Percentiles rank a stretch among this genome's conserved stretches.
phyloP scores from a whole-genome alignment of 2,888 invertebrate genomes.

The Neoscelio sp. region DNA sequence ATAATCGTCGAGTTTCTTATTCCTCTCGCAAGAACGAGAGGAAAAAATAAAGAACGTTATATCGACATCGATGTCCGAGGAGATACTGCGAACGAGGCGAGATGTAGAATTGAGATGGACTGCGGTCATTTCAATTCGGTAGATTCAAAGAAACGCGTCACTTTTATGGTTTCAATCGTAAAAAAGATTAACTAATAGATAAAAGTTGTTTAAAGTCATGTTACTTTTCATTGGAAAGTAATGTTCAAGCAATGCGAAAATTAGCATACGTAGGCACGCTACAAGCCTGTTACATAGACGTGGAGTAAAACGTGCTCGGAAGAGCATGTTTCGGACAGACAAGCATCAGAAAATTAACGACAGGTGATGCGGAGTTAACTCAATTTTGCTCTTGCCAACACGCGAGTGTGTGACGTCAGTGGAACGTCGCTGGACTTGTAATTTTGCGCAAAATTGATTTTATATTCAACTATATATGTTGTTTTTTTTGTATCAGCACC shows the following conservation, averaged over 20 bases:
- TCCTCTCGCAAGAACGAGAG: background rate
- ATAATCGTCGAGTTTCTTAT: background rate
- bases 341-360: conserved; percentile 77
- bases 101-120: background rate
- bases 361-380: conserved; percentile 71
- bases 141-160: conserved; percentile 40
- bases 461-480: background rate
- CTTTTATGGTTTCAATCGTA: background rate
- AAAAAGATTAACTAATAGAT: conserved; percentile 28
- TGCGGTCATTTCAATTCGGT: conserved; percentile 28
- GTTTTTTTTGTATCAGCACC: background rate
- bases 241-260: conserved; percentile 53
- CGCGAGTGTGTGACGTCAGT: background rate
- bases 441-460: conserved; percentile 40
- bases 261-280: conserved; percentile 76
- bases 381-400: conserved; percentile 38
- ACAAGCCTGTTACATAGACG: conserved; percentile 49
- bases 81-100: background rate
- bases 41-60: background rate
- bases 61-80: conserved; percentile 3
- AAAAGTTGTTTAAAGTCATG: conserved; percentile 31
- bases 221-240: conserved; percentile 59
- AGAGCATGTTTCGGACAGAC: conserved; percentile 70
- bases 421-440: background rate
- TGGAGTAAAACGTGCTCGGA: conserved; percentile 63